Evolutionary conservation across 2,888 invertebrate species (phyloP).

Genomic region (Caenorhabditis afra): DNA sequence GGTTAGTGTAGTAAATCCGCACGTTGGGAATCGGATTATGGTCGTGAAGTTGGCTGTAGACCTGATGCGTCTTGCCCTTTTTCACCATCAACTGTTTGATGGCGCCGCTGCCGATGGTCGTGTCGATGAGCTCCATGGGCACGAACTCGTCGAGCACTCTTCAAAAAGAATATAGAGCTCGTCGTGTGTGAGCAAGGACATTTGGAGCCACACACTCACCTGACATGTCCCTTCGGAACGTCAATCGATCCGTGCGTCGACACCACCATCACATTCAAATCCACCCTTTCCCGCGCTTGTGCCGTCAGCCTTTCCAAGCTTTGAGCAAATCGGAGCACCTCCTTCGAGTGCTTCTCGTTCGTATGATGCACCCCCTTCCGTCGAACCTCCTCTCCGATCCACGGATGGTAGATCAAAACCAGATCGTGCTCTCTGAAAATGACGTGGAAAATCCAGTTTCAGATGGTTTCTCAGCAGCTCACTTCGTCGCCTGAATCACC

Average conservation of each 20-base stretch:
- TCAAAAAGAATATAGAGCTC: too few species aligned
- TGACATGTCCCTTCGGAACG: constrained; percentile 62
- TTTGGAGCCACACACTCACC: too few species aligned
- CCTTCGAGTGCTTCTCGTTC: constrained; percentile 48
- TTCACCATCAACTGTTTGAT: constrained; percentile 67
- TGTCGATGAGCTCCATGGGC: constrained; percentile 70
- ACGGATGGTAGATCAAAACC: constrained; percentile 64
- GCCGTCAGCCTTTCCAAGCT: constrained; percentile 64
- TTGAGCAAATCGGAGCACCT: constrained; percentile 57
- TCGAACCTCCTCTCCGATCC: constrained; percentile 64
- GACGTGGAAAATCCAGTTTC: too few species aligned
- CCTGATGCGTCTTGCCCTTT: constrained; percentile 71
- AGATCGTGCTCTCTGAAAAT: constrained; percentile 66
- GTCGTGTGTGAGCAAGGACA: too few species aligned
- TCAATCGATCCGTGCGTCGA: constrained; percentile 69
- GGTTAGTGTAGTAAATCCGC: constrained; percentile 66
- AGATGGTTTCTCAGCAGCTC: neutral
- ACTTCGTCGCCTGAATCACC: constrained; percentile 67
- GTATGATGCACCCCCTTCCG: constrained; percentile 59
- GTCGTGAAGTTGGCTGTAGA: constrained; percentile 62
- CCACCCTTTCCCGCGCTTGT: constrained; percentile 66
- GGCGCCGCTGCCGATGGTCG: constrained; percentile 70
- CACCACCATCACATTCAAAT: constrained; percentile 71
- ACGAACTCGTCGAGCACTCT: constrained; percentile 70
- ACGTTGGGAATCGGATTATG: constrained; percentile 72